Evolutionary conservation across 2,797 vertebrate species (phyloP).

Genomic region (Cheirogaleus major): DNA sequence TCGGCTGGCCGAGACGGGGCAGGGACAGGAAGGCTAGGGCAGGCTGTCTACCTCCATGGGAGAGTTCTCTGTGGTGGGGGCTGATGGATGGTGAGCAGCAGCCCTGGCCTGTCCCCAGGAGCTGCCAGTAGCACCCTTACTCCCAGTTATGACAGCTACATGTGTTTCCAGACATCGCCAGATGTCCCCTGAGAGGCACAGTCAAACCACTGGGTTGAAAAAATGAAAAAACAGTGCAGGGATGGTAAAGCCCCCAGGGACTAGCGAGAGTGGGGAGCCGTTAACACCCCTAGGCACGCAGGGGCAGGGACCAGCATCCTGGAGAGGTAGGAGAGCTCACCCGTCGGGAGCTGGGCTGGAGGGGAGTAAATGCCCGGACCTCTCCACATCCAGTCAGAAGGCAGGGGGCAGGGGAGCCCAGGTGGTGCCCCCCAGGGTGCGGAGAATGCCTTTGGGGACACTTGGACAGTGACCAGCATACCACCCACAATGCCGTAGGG

Average conservation of each 20-base stretch:
- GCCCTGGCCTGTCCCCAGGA: not conserved
- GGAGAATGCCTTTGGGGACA: not conserved
- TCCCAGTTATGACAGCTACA: not conserved
- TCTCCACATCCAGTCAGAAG: not conserved
- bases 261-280: not conserved
- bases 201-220: not conserved
- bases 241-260: not conserved
- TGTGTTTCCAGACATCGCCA: not conserved
- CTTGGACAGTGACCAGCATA: rapidly evolving
- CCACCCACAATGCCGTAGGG: not conserved
- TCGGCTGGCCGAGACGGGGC: too few relatives aligned
- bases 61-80: not conserved
- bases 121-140: not conserved
- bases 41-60: not conserved
- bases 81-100: not conserved
- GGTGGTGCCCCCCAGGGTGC: not conserved
- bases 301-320: not conserved
- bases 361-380: not conserved
- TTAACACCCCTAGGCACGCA: not conserved
- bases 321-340: not conserved
- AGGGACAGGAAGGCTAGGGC: not conserved
- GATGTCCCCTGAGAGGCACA: not conserved
- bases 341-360: not conserved
- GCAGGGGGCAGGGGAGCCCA: not conserved
- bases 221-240: not conserved